Evolutionary conservation across 2,888 invertebrate species (phyloP).

Genomic region (Eristalis pertinax): DNA sequence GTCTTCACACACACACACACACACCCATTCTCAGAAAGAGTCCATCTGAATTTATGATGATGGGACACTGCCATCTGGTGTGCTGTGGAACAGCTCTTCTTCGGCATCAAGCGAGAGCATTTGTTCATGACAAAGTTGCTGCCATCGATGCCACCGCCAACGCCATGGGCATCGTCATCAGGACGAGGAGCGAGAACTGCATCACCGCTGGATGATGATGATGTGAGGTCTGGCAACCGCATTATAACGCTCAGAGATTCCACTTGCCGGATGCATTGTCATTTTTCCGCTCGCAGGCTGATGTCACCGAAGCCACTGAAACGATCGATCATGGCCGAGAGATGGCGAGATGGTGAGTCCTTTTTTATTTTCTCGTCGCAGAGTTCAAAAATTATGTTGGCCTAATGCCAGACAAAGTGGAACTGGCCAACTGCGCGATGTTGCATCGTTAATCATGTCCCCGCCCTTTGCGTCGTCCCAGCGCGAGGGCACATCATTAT

Average conservation of each 20-base stretch:
- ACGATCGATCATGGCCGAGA: conserved; percentile 41
- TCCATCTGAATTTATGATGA: conserved; percentile 66
- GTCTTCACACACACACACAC: conserved; percentile 8
- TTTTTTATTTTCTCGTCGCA: background rate
- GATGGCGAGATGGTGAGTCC: background rate
- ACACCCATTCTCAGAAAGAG: conserved; percentile 31
- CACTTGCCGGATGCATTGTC: conserved; percentile 31
- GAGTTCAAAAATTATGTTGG: conserved; percentile 43
- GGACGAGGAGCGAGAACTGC: conserved; percentile 51
- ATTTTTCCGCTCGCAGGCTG: conserved; percentile 14
- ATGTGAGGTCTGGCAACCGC: conserved; percentile 56
- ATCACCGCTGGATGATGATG: conserved; percentile 61
- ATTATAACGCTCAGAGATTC: conserved; percentile 31
- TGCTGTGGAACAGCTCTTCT: conserved; percentile 15
- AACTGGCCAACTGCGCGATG: conserved; percentile 43
- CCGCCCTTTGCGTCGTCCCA: background rate
- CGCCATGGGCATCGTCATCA: conserved; percentile 2
- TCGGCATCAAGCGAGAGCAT: conserved; percentile 7
- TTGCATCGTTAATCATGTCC: conserved; percentile 56
- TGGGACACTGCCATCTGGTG: conserved; percentile 44
- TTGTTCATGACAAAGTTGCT: conserved; percentile 57
- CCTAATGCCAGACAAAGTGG: conserved; percentile 56
- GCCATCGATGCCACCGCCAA: conserved; percentile 21
- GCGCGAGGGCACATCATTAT: conserved; percentile 7
- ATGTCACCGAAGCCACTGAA: conserved; percentile 32